Base-by-base conservation (phyloP, 2,888 invertebrate species). In the Harpalus rufipes region DNA sequence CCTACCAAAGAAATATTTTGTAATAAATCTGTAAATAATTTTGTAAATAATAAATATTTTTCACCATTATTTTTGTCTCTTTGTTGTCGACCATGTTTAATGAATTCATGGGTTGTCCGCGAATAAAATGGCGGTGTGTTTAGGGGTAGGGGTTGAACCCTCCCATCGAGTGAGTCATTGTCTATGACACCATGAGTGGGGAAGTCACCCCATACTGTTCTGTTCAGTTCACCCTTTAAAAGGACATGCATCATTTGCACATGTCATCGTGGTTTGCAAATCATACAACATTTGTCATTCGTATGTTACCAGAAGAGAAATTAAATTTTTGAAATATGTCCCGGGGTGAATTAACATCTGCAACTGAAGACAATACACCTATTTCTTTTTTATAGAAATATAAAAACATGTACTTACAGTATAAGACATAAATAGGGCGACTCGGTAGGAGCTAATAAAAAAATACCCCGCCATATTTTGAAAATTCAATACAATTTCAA, bases 211-310 rank as follows among this genome's bases (percentile, higher is more conserved):
- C 41, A 16, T 5, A 32, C 4, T 4, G 32, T 3, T 32, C 5
- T 32, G 32, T 32, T 32, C 32, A 5, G 32, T 32, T 68, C 41
- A 74, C 72, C 72, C 72, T 74, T 74, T 41, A 74, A n/a, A n/a
- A 74, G 72, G 72, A 74, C 44, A 41, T 74, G 18, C 44, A 74
- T 74, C 72, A 74, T 74, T 74, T 74, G 72, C 72, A 74, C 72
- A 74, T 74, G 72, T 74, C 72, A 74, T 41, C 72, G 72, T 16
- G 72, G 18, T 74, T 18, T 44, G 72, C 41, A 74, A 74, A 74
- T 74, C 72, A 74, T 10, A 41, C 72, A 74, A 74, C 72, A 74
- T 74, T 74, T 74, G 72, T 74, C 72, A 74, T 51, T 51, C 44
- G 12, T 51, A 51, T 51, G 44, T 51, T 10, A 8, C 10, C 10